phyloP scores from a whole-genome alignment of 2,113 vertebrate genomes.

The Oreochromis spilurus region DNA sequence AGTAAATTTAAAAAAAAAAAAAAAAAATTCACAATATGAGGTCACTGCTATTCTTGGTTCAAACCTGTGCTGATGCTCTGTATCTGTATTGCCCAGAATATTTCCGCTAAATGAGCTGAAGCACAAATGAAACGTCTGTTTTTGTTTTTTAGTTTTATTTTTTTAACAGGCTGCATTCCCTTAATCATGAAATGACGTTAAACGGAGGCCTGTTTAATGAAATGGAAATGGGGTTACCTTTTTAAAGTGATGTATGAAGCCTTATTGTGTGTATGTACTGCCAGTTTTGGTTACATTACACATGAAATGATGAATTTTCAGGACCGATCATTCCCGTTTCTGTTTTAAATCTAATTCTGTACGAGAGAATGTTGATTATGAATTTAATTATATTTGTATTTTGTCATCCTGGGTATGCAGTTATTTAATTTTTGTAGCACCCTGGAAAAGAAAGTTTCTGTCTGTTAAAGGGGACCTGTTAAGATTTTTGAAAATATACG shows the following conservation, averaged over 20 bases:
- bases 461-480: not conserved
- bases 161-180: not conserved
- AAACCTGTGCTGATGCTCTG: not conserved
- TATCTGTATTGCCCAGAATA: not conserved
- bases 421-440: not conserved
- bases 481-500: not conserved
- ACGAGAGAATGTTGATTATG: not conserved
- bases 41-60: not conserved
- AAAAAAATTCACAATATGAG: not conserved
- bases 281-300: not conserved
- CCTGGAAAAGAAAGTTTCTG: not conserved
- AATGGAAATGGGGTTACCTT: not conserved
- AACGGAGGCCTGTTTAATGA: not conserved
- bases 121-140: not conserved
- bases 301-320: not conserved
- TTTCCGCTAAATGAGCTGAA: not conserved
- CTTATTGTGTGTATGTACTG: not conserved
- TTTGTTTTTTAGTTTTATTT: not conserved
- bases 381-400: not conserved
- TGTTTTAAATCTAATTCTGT: not conserved
- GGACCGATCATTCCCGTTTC: not conserved
- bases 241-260: not conserved
- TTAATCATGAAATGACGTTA: not conserved
- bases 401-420: not conserved
- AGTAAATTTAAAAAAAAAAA: too few species aligned